phyloP scores from a whole-genome alignment of 2,888 invertebrate genomes.

The Oligia fasciuncula region DNA sequence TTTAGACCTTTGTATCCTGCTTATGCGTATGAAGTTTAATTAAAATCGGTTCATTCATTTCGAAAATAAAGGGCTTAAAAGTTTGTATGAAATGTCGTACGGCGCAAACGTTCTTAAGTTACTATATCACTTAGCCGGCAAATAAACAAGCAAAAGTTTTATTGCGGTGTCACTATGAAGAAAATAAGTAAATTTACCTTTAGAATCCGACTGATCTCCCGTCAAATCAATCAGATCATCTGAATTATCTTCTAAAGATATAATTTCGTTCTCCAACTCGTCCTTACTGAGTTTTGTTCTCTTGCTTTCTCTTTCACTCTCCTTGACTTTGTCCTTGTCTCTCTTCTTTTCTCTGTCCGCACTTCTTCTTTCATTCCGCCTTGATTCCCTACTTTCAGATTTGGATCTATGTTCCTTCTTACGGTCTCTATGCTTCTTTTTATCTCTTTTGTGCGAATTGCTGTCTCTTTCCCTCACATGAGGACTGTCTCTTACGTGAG shows the following conservation, averaged over 20 bases:
- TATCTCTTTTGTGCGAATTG: constrained; percentile 69
- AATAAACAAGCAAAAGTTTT: neutral
- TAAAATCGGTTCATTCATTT: too few species aligned
- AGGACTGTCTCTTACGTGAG: constrained; percentile 59
- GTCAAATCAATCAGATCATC: constrained; percentile 91
- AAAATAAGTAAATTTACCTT: constrained; percentile 73
- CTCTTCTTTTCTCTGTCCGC: constrained; percentile 69
- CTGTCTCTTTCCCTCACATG: constrained; percentile 54
- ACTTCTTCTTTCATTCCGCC: constrained; percentile 67
- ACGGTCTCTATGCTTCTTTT: constrained; percentile 76
- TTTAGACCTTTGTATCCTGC: too few species aligned
- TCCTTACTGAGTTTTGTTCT: constrained; percentile 72
- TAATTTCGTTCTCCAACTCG: constrained; percentile 81
- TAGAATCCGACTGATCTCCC: constrained; percentile 88
- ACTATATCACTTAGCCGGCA: neutral
- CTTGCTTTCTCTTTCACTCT: constrained; percentile 71
- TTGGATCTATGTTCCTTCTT: constrained; percentile 78
- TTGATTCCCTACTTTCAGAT: constrained; percentile 74
- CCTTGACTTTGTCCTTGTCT: constrained; percentile 63
- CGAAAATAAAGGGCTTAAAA: too few species aligned
- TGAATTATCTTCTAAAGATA: constrained; percentile 85
- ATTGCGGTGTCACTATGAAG: neutral
- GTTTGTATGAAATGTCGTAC: too few species aligned
- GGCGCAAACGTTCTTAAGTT: neutral
- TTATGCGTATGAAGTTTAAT: too few species aligned